Conservation (phyloP, 2,113 vertebrate genomes). For the Pristiophorus japonicus region DNA sequence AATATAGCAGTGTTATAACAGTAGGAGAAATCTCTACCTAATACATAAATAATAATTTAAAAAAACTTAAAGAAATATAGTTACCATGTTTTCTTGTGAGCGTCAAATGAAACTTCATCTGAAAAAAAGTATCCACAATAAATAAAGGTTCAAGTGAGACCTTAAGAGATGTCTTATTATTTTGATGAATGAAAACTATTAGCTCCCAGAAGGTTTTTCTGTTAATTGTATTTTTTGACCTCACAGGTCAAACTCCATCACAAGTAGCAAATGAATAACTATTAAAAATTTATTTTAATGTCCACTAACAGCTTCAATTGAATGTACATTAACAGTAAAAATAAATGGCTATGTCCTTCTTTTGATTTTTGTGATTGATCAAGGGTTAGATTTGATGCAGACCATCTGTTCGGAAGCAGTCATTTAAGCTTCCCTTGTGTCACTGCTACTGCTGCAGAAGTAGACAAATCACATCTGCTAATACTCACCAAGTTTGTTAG, state of each 20-base stretch:
- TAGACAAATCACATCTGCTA: conserved; percentile 16
- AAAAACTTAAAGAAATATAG: background rate
- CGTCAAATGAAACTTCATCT: background rate
- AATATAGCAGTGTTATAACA: background rate
- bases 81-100: background rate
- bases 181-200: conserved; percentile 29
- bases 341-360: background rate
- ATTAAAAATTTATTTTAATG: conserved; percentile 30
- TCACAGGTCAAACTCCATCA: background rate
- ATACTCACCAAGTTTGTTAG: background rate
- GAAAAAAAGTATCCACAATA: background rate
- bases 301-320: conserved; percentile 18
- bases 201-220: background rate
- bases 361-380: background rate
- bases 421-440: background rate
- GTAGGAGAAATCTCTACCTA: background rate
- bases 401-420: conserved; percentile 1
- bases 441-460: background rate
- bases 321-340: background rate
- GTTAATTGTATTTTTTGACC: background rate
- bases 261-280: conserved; percentile 6
- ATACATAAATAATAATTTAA: background rate
- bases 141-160: background rate
- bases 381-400: background rate
- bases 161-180: background rate